A percentile compares a stretch with the other conserved stretches of the same genome.
Evolutionary conservation across 92 coral and sea anemone species (phyloP).

Genomic region (Meandrina meandrites): DNA sequence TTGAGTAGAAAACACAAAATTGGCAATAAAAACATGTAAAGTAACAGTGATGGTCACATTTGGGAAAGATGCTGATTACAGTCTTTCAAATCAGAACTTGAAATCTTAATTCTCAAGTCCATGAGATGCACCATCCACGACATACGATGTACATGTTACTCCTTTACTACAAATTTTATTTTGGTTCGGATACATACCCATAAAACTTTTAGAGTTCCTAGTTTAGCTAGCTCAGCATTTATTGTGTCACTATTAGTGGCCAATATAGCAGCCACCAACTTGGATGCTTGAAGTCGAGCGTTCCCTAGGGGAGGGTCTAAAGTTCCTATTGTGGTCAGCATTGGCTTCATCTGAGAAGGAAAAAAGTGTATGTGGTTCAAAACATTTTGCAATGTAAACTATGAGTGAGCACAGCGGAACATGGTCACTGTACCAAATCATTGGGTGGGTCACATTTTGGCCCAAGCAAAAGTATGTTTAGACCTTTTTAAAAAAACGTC

Average conservation of each 20-base stretch:
- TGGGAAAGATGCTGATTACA: not conserved
- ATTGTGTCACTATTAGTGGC: constrained; percentile 95
- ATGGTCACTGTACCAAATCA: not conserved
- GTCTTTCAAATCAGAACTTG: not conserved
- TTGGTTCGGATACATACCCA: constrained; percentile 71
- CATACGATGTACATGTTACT: not conserved
- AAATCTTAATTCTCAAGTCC: not conserved
- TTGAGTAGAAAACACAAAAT: too few relatives aligned
- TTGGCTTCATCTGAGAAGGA: constrained; percentile 74
- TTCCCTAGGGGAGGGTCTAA: constrained; percentile 97
- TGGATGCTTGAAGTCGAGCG: constrained; percentile 94
- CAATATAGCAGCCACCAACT: constrained; percentile 85
- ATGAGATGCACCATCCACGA: not conserved
- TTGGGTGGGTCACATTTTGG: not conserved
- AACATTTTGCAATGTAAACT: too few relatives aligned
- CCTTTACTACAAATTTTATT: not conserved
- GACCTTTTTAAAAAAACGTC: too few relatives aligned
- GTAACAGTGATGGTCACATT: not conserved
- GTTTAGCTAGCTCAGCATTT: constrained; percentile 85
- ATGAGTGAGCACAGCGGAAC: not conserved
- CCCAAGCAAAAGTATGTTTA: not conserved
- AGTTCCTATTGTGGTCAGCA: constrained; percentile 91
- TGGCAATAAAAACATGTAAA: not conserved
- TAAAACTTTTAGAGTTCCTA: constrained; percentile 90
- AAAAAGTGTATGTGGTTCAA: not conserved